Conservation (phyloP, 2,113 vertebrate species). For the Rhombomys opimus region DNA sequence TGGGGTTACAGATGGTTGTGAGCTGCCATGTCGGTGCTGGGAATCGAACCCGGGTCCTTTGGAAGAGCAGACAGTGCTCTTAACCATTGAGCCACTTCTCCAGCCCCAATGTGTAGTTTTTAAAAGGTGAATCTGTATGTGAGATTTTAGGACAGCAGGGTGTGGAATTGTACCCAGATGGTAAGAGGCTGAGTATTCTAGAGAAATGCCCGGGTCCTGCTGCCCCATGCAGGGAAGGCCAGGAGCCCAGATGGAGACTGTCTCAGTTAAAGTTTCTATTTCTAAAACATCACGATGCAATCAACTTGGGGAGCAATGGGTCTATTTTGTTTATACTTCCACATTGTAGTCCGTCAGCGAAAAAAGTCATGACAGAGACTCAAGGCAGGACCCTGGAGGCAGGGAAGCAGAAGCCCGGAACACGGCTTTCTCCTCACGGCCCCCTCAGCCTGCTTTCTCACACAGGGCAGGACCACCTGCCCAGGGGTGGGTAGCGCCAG, state of each 20-base stretch:
- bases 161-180: neutral
- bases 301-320: neutral
- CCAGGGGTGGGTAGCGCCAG: no score
- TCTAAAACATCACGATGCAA: neutral
- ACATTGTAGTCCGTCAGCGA: neutral
- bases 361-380: neutral
- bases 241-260: neutral
- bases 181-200: neutral
- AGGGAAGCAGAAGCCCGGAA: neutral
- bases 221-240: neutral
- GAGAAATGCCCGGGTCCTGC: neutral
- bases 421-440: no score
- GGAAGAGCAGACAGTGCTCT: no score
- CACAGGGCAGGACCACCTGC: neutral
- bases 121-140: neutral
- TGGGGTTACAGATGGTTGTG: no score
- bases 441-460: neutral
- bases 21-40: no score
- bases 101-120: neutral
- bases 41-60: no score
- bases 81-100: no score
- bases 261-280: neutral
- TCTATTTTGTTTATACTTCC: neutral
- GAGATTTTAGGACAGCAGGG: neutral
- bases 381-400: neutral